A percentile compares a stretch with the other conserved stretches of the same genome.
phyloP scores from a whole-genome alignment of 2,113 vertebrate species.

The Saccopteryx leptura region DNA sequence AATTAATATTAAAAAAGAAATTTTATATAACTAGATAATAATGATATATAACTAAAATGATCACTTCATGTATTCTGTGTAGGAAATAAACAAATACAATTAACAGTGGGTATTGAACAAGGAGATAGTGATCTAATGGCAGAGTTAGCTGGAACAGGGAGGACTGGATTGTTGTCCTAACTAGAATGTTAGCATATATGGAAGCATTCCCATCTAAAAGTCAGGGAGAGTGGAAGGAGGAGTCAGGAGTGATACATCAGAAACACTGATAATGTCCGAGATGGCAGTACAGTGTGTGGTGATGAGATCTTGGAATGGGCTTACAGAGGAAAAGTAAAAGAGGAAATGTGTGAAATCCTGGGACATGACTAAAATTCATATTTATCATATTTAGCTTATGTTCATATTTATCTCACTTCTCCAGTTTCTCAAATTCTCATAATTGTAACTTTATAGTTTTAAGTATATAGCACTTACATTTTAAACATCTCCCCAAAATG shows the following conservation, averaged over 20 bases:
- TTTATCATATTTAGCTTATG: not conserved
- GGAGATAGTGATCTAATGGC: conserved; percentile 59
- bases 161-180: not conserved
- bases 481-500: not conserved
- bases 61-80: not conserved
- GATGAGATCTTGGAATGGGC: conserved; percentile 35
- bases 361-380: conserved; percentile 18
- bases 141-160: conserved; percentile 43
- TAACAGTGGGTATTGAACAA: conserved; percentile 33
- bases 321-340: conserved; percentile 50
- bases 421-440: conserved; percentile 29
- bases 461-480: not conserved
- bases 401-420: not conserved
- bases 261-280: conserved; percentile 41
- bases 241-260: not conserved
- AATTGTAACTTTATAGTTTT: not conserved
- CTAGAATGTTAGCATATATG: conserved; percentile 66
- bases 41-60: conserved; percentile 39
- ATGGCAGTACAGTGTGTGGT: conserved; percentile 43
- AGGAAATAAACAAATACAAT: conserved; percentile 60
- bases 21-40: not conserved
- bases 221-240: not conserved
- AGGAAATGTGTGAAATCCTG: conserved; percentile 12
- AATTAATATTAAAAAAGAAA: conserved; percentile 29
- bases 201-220: conserved; percentile 40